phyloP scores from a whole-genome alignment of 30 jellyfish, hydroid and myxozoan genomes.

The Turritopsis rubra region DNA sequence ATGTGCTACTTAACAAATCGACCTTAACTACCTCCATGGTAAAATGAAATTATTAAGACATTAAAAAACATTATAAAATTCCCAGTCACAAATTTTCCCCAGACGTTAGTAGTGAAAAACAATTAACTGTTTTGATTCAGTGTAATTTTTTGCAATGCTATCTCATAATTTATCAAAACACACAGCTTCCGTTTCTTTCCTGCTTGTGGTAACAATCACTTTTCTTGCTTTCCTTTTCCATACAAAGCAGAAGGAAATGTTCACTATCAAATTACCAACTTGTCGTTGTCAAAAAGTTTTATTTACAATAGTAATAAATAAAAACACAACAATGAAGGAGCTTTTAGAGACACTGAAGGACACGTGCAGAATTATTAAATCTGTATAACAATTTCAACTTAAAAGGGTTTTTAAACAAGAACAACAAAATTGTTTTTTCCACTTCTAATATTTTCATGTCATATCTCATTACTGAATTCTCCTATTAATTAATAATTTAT shows the following conservation, averaged over 20 bases:
- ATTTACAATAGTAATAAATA: not conserved
- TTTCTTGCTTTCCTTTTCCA: not conserved
- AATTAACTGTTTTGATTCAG: not conserved
- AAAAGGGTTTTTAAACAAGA: not conserved
- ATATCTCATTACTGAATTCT: no score
- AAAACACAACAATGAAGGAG: not conserved
- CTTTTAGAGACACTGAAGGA: not conserved
- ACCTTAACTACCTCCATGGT: no score
- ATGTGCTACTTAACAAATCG: no score
- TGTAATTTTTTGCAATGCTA: not conserved
- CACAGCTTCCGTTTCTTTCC: not conserved
- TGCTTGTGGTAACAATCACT: not conserved
- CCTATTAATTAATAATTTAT: no score
- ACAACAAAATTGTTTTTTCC: not conserved
- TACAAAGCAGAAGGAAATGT: not conserved
- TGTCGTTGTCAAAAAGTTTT: not conserved
- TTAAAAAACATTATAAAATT: no score
- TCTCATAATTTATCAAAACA: not conserved
- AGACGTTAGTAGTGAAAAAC: not conserved
- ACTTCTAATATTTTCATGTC: no score
- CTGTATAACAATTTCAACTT: no score
- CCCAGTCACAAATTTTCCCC: not conserved
- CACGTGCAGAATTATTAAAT: not conserved
- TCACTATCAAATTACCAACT: not conserved
- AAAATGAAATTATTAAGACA: no score